Conservation (phyloP, 1,140 invertebrate genomes). For the Littorina saxatilis region DNA sequence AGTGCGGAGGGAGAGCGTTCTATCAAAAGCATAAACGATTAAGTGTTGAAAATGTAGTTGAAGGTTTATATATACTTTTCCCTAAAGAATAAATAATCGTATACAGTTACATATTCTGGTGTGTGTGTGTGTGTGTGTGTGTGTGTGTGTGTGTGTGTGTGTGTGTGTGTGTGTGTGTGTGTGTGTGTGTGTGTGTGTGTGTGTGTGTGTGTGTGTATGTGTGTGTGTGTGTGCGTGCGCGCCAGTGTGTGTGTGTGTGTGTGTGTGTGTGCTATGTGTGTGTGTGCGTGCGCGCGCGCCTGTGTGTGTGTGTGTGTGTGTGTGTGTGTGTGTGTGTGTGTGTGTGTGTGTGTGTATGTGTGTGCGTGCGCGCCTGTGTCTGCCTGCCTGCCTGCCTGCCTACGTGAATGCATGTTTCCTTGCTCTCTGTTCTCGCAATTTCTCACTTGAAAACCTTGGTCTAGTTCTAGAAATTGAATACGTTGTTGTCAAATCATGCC, state of each 20-base stretch:
- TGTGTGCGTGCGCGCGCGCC: not conserved
- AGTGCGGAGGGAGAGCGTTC: too few relatives aligned
- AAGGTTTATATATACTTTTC: too few relatives aligned
- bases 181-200: not conserved
- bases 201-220: not conserved
- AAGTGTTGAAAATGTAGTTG: too few relatives aligned
- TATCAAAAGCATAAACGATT: too few relatives aligned
- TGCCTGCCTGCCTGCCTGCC: not conserved
- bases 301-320: constrained; percentile 2
- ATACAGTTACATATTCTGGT: not conserved
- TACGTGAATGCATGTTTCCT: too few relatives aligned
- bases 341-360: constrained; percentile 6
- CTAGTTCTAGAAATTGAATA: too few relatives aligned
- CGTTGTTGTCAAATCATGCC: too few relatives aligned
- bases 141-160: not conserved
- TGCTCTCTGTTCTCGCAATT: not conserved
- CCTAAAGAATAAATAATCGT: too few relatives aligned
- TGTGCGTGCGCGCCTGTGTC: not conserved
- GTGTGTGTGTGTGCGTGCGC: not conserved
- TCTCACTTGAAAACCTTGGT: not conserved
- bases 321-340: constrained; percentile 7
- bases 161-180: not conserved
- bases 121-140: constrained; percentile 7
- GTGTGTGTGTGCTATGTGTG: not conserved
- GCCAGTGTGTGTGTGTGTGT: not conserved